Evolutionary conservation across 2,113 vertebrate genomes (phyloP).

Genomic region (Prionailurus viverrinus): DNA sequence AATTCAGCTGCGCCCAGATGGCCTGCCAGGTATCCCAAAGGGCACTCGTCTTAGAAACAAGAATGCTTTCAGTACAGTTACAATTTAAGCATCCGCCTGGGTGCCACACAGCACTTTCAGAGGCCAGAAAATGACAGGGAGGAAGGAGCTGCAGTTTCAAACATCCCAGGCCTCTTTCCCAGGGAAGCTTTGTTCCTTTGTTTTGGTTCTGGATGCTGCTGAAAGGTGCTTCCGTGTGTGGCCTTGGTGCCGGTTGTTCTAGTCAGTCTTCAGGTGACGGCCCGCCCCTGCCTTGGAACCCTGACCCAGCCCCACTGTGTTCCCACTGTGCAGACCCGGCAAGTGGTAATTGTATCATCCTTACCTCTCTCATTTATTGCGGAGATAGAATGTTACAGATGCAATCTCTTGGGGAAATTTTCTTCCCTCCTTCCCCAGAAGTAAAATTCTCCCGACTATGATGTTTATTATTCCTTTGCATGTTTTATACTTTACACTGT

Average conservation of each 20-base stretch:
- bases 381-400: neutral
- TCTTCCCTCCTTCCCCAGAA: neutral
- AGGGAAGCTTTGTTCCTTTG: neutral
- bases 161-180: neutral
- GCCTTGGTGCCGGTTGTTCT: neutral
- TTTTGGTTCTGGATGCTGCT: constrained; percentile 20
- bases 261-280: neutral
- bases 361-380: neutral
- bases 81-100: neutral
- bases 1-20: neutral
- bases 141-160: constrained; percentile 5
- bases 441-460: neutral
- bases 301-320: neutral
- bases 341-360: neutral
- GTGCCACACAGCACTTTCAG: neutral
- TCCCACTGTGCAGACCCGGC: neutral
- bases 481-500: neutral
- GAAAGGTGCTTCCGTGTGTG: neutral
- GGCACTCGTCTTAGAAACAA: neutral
- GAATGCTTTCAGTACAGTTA: neutral
- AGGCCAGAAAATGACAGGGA: constrained; percentile 14
- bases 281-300: neutral
- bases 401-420: neutral
- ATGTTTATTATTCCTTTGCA: neutral
- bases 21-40: neutral